These are phyloP conservation scores for Alosa alosa DNA, from an alignment of 2,113 vertebrate species.

Conservation along the genomic window DNA sequence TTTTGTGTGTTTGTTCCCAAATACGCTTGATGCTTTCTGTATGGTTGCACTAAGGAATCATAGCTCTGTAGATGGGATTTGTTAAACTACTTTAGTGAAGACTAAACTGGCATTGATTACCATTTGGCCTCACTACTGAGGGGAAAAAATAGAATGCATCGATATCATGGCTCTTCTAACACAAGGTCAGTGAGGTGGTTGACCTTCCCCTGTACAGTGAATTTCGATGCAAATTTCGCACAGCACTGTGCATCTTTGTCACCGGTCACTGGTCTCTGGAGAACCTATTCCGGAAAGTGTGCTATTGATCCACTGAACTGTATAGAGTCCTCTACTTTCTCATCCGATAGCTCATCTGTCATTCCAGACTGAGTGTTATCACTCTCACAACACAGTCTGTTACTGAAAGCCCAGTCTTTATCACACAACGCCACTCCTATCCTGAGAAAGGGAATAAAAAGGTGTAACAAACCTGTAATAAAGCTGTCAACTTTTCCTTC, in stretches of 20 bases:
- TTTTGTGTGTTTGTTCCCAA: conserved; percentile 31
- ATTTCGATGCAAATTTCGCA: background rate
- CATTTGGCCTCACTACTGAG: background rate
- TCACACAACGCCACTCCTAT: background rate
- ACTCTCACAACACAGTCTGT: conserved; percentile 24
- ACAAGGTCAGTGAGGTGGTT: background rate
- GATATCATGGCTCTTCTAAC: conserved; percentile 2
- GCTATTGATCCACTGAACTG: conserved; percentile 29
- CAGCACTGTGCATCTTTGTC: background rate
- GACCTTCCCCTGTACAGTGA: background rate
- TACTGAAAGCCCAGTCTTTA: background rate
- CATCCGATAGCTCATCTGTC: conserved; percentile 21
- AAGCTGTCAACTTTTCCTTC: background rate
- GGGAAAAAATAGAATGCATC: background rate
- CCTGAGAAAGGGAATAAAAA: background rate
- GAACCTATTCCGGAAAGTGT: conserved; percentile 34
- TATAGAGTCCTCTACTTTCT: conserved; percentile 13
- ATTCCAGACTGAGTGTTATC: background rate
- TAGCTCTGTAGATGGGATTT: background rate
- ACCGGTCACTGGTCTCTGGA: conserved; percentile 15
- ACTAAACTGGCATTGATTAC: conserved; percentile 4
- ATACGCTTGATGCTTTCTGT: background rate
- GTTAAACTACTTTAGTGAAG: background rate
- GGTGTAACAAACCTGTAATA: background rate
- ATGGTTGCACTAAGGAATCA: background rate